These are phyloP conservation scores for Halictus quadricinctus DNA, from an alignment of 2,888 invertebrate genomes.

Conservation along the genomic window DNA sequence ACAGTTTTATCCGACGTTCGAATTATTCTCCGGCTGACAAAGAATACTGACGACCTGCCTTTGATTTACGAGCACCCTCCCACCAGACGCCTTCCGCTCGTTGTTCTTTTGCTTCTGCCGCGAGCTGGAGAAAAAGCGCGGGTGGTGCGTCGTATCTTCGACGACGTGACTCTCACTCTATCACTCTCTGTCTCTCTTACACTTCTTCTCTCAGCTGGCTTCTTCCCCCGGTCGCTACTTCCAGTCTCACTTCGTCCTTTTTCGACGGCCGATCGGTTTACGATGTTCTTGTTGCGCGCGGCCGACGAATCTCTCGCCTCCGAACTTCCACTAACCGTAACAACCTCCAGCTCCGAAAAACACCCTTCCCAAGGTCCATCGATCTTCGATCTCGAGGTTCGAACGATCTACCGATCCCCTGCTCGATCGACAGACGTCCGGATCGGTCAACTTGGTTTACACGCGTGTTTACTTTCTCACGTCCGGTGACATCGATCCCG, in stretches of 20 bases:
- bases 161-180: not conserved
- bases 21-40: conserved; percentile 29
- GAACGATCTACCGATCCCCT: not conserved
- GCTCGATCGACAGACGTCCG: conserved; percentile 10
- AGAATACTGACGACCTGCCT: conserved; percentile 22
- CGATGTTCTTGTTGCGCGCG: conserved; percentile 6
- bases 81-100: not conserved
- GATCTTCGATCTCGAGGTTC: not conserved
- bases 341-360: not conserved
- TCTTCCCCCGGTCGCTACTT: not conserved
- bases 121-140: conserved; percentile 1
- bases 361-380: not conserved
- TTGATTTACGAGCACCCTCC: conserved; percentile 49
- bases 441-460: conserved; percentile 9
- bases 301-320: not conserved
- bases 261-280: not conserved
- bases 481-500: conserved; percentile 20
- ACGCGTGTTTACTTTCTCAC: conserved; percentile 53
- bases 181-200: not conserved
- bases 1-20: conserved; percentile 18
- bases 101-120: not conserved
- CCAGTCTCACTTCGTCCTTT: not conserved
- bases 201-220: not conserved
- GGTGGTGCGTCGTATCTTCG: conserved; percentile 28
- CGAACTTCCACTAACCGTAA: not conserved